These are phyloP conservation scores for Dipodomys stephensi DNA, from an alignment of 2,113 vertebrate species.

Conservation along the genomic window DNA sequence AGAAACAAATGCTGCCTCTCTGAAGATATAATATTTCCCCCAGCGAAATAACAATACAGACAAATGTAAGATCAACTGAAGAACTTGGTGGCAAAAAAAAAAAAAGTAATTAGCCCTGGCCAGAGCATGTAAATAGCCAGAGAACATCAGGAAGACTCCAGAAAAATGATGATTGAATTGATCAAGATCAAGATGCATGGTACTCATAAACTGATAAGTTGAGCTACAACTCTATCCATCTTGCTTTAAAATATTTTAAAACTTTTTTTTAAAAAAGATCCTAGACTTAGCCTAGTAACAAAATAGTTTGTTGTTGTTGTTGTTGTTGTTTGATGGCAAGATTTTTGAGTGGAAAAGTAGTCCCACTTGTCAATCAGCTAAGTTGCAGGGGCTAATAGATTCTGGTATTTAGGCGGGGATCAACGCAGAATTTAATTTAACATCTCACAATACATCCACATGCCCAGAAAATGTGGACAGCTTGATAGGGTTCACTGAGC, in stretches of 20 bases:
- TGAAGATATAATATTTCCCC: background rate
- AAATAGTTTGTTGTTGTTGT: constrained; percentile 73
- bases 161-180: background rate
- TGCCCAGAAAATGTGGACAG: constrained; percentile 92
- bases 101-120: constrained; percentile 44
- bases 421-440: constrained; percentile 89
- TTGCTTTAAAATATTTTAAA: too few relatives aligned
- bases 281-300: constrained; percentile 72
- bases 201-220: too few relatives aligned
- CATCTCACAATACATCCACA: constrained; percentile 91
- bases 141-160: constrained; percentile 74
- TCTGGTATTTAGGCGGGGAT: constrained; percentile 85
- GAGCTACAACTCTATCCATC: too few relatives aligned
- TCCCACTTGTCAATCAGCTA: constrained; percentile 87
- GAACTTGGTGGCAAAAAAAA: background rate
- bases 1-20: background rate
- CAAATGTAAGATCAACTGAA: constrained; percentile 47
- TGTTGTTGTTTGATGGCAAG: constrained; percentile 73
- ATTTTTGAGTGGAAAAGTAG: constrained; percentile 86
- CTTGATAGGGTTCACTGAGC: constrained; percentile 91
- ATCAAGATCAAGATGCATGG: too few relatives aligned
- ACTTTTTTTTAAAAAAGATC: too few relatives aligned
- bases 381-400: constrained; percentile 87
- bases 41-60: constrained; percentile 42
- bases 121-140: constrained; percentile 72